Base-by-base conservation (phyloP, 2,113 vertebrate genomes). In the Ochotona princeps region DNA sequence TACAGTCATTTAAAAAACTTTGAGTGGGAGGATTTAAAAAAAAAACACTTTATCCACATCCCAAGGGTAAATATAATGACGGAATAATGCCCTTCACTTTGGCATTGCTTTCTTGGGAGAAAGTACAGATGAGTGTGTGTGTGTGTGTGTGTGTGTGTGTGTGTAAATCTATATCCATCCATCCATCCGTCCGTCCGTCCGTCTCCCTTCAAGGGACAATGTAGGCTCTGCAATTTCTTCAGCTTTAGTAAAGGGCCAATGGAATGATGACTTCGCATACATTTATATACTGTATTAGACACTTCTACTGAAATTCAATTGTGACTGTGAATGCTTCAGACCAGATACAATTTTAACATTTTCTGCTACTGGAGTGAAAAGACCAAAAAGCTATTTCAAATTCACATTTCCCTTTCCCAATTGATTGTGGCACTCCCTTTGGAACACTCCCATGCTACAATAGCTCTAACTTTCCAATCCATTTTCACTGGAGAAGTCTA, bases 21-120 rank as follows among this genome's bases (percentile, higher is more conserved):
- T 8, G 23, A 72, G 54, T 3, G 11, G 57, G 25, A 2, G 78
- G 26, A 97, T 96, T 97, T 97, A 76, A 76, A 92, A 44, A 44
- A 44, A 44, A 95, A 97, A 89, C 96, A 96, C 94, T 97, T 92
- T 96, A 91, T 12, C 96, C 96, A 97, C 94, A 97, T 97, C 96
- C 95, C 97, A 98, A 98, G 97, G 97, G 95, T 92, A 95, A 18
- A 78, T 93, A 83, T 83, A 94, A 93, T 95, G 96, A 96, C 90
- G 97, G 96, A 97, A 95, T 94, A 97, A 97, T 96, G 78, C 28
- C 78, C 94, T 66, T 92, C 84, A 80, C 92, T 93, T 54, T 93
- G 61, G 89, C 87, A 84, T 83, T 73, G 93, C 96, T 96, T 96
- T 60, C 21, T 95, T 91, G 76, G 82, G 60, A 89, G 81, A 47